A percentile compares a stretch with the other conserved stretches of the same genome.
Evolutionary conservation across 1,140 invertebrate genomes (phyloP).

Genomic region (Drosophila tropicalis): DNA sequence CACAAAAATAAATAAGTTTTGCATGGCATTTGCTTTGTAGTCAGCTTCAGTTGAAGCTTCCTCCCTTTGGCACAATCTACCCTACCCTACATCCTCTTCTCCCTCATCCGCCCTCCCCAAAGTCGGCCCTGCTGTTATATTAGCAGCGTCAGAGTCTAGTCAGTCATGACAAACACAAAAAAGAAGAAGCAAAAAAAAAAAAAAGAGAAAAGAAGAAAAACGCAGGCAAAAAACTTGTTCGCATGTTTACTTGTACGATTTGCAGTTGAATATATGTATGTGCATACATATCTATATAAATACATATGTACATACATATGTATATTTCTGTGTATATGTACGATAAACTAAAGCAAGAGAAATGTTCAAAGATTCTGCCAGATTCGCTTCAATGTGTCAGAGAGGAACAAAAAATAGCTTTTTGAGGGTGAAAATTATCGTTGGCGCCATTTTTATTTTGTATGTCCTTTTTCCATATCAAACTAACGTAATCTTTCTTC

Average conservation of each 20-base stretch:
- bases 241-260: conserved; percentile 71
- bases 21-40: conserved; percentile 44
- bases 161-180: conserved; percentile 34
- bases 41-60: conserved; percentile 19
- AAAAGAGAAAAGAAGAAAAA: conserved; percentile 14
- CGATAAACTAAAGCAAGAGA: not conserved
- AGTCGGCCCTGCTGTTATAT: conserved; percentile 29
- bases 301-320: conserved; percentile 6
- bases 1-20: conserved; percentile 60
- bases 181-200: conserved; percentile 38
- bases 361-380: not conserved
- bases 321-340: not conserved
- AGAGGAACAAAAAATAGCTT: not conserved
- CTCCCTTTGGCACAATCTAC: conserved; percentile 5
- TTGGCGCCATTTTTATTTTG: conserved; percentile 42
- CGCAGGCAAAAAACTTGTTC: conserved; percentile 25
- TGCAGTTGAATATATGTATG: conserved; percentile 43
- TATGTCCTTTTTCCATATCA: conserved; percentile 8
- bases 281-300: not conserved
- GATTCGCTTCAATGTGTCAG: conserved; percentile 15
- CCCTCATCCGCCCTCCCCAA: conserved; percentile 6
- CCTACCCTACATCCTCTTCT: not conserved
- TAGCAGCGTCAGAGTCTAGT: conserved; percentile 49
- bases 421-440: conserved; percentile 9
- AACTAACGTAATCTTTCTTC: not conserved